These are phyloP conservation scores for Philonicus albiceps DNA, from an alignment of 2,888 invertebrate genomes.

Conservation along the genomic window DNA sequence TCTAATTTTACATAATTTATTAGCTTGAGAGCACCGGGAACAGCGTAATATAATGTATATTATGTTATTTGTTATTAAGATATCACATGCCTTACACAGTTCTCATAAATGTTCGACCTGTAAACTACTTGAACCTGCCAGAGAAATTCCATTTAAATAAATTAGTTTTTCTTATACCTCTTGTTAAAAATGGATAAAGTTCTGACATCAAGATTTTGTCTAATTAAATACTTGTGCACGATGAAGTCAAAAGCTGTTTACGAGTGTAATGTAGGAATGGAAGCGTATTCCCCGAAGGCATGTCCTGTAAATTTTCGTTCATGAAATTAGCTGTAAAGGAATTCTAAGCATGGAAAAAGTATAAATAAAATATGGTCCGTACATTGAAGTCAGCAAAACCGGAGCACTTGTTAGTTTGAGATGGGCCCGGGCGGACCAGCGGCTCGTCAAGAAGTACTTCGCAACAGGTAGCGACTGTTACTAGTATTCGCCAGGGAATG, in stretches of 20 bases:
- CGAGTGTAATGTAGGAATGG: background rate
- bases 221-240: constrained; percentile 46
- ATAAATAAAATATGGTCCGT: constrained; percentile 47
- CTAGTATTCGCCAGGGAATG: constrained; percentile 33
- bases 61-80: background rate
- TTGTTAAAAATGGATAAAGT: constrained; percentile 47
- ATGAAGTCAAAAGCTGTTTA: constrained; percentile 19
- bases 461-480: constrained; percentile 47
- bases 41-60: background rate
- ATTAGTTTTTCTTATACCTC: constrained; percentile 35
- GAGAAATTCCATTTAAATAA: constrained; percentile 42
- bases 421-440: background rate
- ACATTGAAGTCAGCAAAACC: constrained; percentile 29
- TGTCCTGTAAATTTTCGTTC: constrained; percentile 47
- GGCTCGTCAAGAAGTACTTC: background rate
- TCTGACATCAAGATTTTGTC: constrained; percentile 45
- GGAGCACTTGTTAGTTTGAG: background rate
- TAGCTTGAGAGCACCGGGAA: background rate
- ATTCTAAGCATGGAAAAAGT: constrained; percentile 46
- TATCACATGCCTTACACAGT: background rate
- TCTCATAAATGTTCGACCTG: background rate
- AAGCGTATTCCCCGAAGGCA: constrained; percentile 27
- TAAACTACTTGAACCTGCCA: constrained; percentile 5
- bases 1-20: constrained; percentile 10
- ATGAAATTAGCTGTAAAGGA: constrained; percentile 48